Evolutionary conservation across 2,797 vertebrate species (phyloP).

Genomic region (Ceryle rudis): DNA sequence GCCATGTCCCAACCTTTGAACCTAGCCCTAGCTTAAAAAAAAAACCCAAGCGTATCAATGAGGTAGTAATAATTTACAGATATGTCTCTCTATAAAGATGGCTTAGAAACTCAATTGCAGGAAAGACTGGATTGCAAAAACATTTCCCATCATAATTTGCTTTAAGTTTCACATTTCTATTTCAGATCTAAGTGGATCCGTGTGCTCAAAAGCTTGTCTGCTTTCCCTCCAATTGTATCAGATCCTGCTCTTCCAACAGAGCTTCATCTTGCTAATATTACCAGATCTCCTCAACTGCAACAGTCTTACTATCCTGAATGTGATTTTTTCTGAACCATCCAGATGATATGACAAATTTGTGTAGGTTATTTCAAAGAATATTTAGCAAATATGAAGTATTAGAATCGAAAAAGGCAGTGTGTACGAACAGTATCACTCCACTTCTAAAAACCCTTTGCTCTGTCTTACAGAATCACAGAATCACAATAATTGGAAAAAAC

Average conservation of each 20-base stretch:
- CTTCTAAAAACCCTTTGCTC: not conserved
- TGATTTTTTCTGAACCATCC: not conserved
- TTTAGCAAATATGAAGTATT: not conserved
- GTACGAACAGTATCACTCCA: not conserved
- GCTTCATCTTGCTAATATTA: not conserved
- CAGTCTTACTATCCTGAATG: not conserved
- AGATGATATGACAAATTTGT: not conserved
- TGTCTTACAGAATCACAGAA: not conserved
- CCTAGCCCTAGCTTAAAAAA: not conserved
- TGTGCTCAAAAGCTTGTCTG: not conserved
- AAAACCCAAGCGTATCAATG: rapidly evolving
- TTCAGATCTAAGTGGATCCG: not conserved
- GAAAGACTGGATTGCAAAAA: not conserved
- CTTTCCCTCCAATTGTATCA: not conserved
- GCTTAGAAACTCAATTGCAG: not conserved
- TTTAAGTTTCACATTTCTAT: not conserved
- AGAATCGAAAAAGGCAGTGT: not conserved
- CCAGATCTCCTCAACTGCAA: not conserved
- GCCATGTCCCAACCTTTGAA: not conserved
- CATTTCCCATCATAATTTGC: not conserved
- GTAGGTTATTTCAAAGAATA: not conserved
- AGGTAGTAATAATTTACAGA: not conserved
- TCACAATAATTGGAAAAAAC: too few species aligned
- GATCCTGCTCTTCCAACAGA: not conserved
- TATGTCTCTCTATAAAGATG: not conserved